Percentiles rank a stretch among this genome's conserved stretches.
phyloP scores from a whole-genome alignment of 2,797 vertebrate genomes.

The Limnodromus scolopaceus region DNA sequence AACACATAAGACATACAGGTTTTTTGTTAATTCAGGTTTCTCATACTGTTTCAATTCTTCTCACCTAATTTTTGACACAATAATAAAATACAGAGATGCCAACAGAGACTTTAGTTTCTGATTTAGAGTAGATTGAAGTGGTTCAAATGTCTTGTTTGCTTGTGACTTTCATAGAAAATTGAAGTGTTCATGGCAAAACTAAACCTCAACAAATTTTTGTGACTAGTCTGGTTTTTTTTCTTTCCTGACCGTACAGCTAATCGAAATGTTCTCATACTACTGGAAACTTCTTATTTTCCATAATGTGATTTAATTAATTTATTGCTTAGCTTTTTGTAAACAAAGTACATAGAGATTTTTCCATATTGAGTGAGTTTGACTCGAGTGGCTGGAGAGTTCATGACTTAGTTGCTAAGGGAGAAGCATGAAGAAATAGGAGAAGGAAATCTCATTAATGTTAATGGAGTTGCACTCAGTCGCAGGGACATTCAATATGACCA shows the following conservation, averaged over 20 bases:
- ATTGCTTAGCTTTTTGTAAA: background rate
- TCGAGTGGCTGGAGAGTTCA: background rate
- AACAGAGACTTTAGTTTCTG: background rate
- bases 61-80: constrained; percentile 16
- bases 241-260: background rate
- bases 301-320: background rate
- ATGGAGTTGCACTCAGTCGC: background rate
- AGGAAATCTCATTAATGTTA: background rate
- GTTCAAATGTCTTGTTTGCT: background rate
- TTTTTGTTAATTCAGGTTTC: background rate
- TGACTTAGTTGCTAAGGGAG: background rate
- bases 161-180: background rate
- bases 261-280: background rate
- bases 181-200: background rate
- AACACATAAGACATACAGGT: fast-evolving
- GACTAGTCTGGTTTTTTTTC: background rate
- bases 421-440: background rate
- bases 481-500: background rate
- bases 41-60: background rate
- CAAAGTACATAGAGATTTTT: background rate
- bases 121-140: background rate
- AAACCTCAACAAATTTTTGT: background rate
- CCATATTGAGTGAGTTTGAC: background rate
- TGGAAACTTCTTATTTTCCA: background rate
- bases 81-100: background rate